These are phyloP conservation scores for Bradysia coprophila DNA, from an alignment of 1,140 invertebrate genomes.

Conservation along the genomic window DNA sequence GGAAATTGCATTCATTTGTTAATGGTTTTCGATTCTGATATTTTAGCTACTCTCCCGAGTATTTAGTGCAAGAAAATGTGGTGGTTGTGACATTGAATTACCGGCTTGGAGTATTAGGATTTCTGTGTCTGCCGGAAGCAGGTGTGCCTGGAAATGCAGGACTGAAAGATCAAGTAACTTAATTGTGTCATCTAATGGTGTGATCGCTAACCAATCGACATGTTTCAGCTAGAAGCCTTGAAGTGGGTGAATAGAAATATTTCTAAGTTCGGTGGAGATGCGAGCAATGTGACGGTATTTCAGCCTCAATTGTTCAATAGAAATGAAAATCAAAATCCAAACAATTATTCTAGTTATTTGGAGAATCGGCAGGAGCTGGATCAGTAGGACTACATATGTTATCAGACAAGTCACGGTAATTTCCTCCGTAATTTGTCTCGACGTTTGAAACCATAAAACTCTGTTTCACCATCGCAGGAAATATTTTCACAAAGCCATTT, in stretches of 20 bases:
- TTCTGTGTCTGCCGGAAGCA: conserved; percentile 26
- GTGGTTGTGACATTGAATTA: conserved; percentile 46
- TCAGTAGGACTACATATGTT: conserved; percentile 18
- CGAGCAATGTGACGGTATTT: conserved; percentile 29
- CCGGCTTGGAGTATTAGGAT: conserved; percentile 35
- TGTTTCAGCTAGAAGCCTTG: conserved; percentile 25
- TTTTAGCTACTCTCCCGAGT: conserved; percentile 27
- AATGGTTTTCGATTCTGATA: too few relatives aligned
- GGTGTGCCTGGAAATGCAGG: conserved; percentile 38
- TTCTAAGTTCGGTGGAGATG: conserved; percentile 35
- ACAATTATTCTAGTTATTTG: neutral
- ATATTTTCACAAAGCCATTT: conserved; percentile 25
- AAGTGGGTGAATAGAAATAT: conserved; percentile 39
- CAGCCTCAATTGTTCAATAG: too few relatives aligned
- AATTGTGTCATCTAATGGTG: neutral
- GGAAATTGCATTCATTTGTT: conserved; percentile 1
- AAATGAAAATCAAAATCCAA: too few relatives aligned
- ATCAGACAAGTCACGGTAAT: conserved; percentile 14
- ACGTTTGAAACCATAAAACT: too few relatives aligned
- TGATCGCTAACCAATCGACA: too few relatives aligned
- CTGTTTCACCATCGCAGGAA: too few relatives aligned
- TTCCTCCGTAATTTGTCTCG: too few relatives aligned
- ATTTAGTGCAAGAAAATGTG: conserved; percentile 37
- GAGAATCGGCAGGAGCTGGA: conserved; percentile 27
- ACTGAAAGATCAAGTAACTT: conserved; percentile 32